Base-by-base conservation (phyloP, 2,888 invertebrate species). In the Anagyrus pseudococci region DNA sequence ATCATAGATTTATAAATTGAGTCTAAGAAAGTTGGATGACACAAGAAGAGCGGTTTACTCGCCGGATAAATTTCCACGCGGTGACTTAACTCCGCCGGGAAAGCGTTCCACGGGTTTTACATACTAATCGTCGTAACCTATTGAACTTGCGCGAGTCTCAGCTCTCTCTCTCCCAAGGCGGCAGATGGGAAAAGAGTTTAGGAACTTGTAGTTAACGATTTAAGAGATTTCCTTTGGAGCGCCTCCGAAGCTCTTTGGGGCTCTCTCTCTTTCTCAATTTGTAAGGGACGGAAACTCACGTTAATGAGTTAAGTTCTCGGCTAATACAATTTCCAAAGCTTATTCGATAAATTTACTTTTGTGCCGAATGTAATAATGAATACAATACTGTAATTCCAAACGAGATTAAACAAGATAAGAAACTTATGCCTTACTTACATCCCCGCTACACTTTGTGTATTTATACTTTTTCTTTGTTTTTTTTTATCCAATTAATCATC, bases 51-150 rank as follows among this genome's bases (percentile, higher is more conserved):
- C 20, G 55, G 29, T 62, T 56, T 48, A 58, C 58, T 64, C 69
- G 22, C 25, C 47, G 57, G 68, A 68, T 67, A 68, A 71, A 70
- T 69, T 68, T n/a, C 68, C 63, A 69, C 68, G 68, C 67, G 68
- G 64, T 60, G 58, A 70, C 65, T 71, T 69, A 67, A 63, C 68
- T 70, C 67, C 64, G 69, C 68, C 66, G 47, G 58, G 56, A 69
- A 48, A 62, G 54, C 59, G 63, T 67, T 67, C 59, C 20, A 43
- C 61, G 61, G 66, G 68, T 71, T 74, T 73, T 73, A 72, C 73
- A 73, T 74, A 73, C 72, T 74, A 74, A 74, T 74, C 71, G 70
- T 72, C 66, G 68, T 62, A 69, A 69, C 67, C 69, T 67, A 57
- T 58, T 66, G 63, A 72, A 71, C 69, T 72, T 69, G 64, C 52